phyloP scores from a whole-genome alignment of 2,797 vertebrate genomes.

The Typhlichthys subterraneus region DNA sequence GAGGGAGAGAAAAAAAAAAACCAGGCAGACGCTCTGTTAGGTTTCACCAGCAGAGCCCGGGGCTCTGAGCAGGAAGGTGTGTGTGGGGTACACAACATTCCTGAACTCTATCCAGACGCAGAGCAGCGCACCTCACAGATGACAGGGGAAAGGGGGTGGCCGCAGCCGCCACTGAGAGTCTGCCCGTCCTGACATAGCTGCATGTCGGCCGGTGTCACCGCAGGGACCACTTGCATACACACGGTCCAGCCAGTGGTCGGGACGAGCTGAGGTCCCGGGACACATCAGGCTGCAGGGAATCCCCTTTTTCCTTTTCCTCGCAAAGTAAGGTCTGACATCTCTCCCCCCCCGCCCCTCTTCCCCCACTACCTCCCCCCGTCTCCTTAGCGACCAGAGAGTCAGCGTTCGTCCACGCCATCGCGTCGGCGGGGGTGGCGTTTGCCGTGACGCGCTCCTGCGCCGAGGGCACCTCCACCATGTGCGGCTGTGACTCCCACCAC shows the following conservation, averaged over 20 bases:
- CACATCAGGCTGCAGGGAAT: slow-evolving; percentile 2
- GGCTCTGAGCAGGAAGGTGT: slow-evolving; percentile 31
- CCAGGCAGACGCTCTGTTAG: slow-evolving; percentile 61
- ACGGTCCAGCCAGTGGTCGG: not conserved
- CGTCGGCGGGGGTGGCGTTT: slow-evolving; percentile 93
- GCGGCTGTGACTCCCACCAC: slow-evolving; percentile 93
- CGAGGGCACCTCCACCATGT: slow-evolving; percentile 92
- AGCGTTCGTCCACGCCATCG: slow-evolving; percentile 95
- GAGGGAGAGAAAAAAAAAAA: slow-evolving; percentile 36
- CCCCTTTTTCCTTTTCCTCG: not conserved
- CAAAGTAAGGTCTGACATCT: not conserved
- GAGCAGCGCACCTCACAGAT: slow-evolving; percentile 77
- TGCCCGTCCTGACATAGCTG: slow-evolving; percentile 64
- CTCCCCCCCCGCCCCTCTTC: not conserved
- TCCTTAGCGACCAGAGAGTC: slow-evolving; percentile 92
- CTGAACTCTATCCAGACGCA: slow-evolving; percentile 80
- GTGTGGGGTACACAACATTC: slow-evolving; percentile 53
- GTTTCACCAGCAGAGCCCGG: slow-evolving; percentile 70
- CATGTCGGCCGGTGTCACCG: slow-evolving; percentile 73
- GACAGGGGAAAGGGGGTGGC: slow-evolving; percentile 64
- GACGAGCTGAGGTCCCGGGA: not conserved
- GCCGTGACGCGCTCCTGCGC: slow-evolving; percentile 94
- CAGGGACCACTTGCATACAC: slow-evolving; percentile 27
- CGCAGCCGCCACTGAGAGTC: slow-evolving; percentile 60
- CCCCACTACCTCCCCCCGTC: slow-evolving; percentile 27